Evolutionary conservation across 2,888 invertebrate genomes (phyloP).

Genomic region (Coenonympha arcania): DNA sequence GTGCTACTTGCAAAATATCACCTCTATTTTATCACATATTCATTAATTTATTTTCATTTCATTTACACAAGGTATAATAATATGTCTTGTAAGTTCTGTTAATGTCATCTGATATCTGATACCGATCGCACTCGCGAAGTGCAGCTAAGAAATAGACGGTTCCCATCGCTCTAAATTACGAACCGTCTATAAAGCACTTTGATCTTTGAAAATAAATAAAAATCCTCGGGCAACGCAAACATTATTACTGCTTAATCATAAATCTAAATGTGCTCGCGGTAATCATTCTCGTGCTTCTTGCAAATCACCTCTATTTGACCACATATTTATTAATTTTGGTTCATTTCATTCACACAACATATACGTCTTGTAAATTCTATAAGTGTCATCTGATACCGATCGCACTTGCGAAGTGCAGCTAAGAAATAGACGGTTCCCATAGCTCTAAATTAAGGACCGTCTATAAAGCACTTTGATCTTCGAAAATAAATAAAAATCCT

Average conservation of each 20-base stretch:
- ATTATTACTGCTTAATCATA: slow-evolving; percentile 42
- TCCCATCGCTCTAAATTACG: slow-evolving; percentile 18
- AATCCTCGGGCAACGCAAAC: slow-evolving; percentile 15
- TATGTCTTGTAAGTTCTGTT: neutral
- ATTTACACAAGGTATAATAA: too few species aligned
- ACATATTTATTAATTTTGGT: too few species aligned
- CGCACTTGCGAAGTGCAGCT: neutral
- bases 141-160: too few species aligned
- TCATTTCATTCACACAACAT: too few species aligned
- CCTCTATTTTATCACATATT: too few species aligned
- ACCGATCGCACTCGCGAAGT: neutral
- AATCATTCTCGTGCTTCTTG: slow-evolving; percentile 53
- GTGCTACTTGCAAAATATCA: too few species aligned
- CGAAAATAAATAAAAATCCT: slow-evolving; percentile 22
- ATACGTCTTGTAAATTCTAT: too few species aligned
- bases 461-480: slow-evolving; percentile 27
- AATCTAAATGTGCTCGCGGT: slow-evolving; percentile 59
- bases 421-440: slow-evolving; percentile 3
- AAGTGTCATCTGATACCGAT: neutral
- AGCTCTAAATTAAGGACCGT: slow-evolving; percentile 21
- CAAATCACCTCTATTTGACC: too few species aligned
- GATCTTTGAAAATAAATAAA: slow-evolving; percentile 26
- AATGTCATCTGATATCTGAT: neutral
- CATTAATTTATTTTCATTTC: too few species aligned
- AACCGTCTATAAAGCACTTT: slow-evolving; percentile 25